phyloP scores from a whole-genome alignment of 2,797 vertebrate genomes.

The Pangasius djambal region DNA sequence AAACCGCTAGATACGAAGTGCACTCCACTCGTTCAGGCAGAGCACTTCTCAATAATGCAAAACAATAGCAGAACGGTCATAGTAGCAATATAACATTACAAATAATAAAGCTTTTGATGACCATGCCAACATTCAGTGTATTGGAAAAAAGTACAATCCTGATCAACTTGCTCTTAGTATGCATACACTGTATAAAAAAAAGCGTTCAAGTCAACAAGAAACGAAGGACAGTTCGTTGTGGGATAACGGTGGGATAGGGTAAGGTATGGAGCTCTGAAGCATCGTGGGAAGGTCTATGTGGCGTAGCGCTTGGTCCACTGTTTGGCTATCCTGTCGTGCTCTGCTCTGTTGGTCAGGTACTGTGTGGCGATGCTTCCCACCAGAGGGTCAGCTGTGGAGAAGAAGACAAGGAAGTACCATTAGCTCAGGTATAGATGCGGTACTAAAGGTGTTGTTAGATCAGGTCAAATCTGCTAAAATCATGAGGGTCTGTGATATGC shows the following conservation, averaged over 20 bases:
- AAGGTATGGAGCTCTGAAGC: constrained; percentile 13
- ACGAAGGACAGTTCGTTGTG: constrained; percentile 67
- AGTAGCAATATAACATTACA: constrained; percentile 58
- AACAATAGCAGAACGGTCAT: constrained; percentile 51
- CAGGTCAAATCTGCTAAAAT: not conserved
- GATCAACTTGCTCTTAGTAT: constrained; percentile 78
- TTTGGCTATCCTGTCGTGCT: constrained; percentile 95
- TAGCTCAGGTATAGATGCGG: not conserved
- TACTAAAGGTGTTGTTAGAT: not conserved
- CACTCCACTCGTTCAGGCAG: not conserved
- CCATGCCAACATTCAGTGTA: constrained; percentile 80
- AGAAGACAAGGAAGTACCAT: not conserved
- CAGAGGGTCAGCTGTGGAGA: constrained; percentile 81
- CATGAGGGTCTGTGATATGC: not conserved
- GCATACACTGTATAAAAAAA: constrained; percentile 70
- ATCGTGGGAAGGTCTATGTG: constrained; percentile 76
- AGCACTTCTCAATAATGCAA: constrained; percentile 19
- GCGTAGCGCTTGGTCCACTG: constrained; percentile 96
- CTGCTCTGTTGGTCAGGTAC: constrained; percentile 87
- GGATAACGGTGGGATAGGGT: constrained; percentile 26
- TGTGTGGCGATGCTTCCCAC: constrained; percentile 90
- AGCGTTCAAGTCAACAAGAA: constrained; percentile 80
- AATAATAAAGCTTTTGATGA: constrained; percentile 78
- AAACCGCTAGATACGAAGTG: not conserved
- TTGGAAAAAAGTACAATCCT: constrained; percentile 72